Evolutionary conservation across 2,113 vertebrate species (phyloP), one percentile per base, ranked within the genome.

Genomic region (Pluvianellus socialis): DNA sequence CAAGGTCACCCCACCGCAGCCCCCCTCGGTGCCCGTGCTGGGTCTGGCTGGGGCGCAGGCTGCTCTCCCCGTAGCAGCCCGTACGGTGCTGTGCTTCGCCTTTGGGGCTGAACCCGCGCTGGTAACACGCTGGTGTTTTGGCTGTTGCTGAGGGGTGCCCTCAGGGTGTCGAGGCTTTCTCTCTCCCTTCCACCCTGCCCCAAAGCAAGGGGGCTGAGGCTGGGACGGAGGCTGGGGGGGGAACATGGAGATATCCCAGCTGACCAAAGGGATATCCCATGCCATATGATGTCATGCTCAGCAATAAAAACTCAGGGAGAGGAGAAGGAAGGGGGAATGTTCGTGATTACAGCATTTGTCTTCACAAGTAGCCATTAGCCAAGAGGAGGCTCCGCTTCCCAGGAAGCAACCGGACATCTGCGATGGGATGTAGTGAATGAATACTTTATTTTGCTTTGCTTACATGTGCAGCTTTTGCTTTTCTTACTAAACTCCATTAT

Each of bases 101-200:
- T 12, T 8, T 12, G 42, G 9, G 49, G 32, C 32, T 76, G 21
- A 56, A 14, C 8, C 12, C 7, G 22, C 3, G 62, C 2, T 50
- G 33, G 3, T 26, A 12, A 59, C 45, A 18, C 20, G 63, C 4
- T 1, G 10, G 35, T 15, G 32, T 45, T 53, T 26, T 16, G 28
- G 26, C 21, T 53, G 0, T 19, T 27, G 24, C 28, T 24, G n/a
- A 7, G 22, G 17, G 3, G 14, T 6, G 33, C 27, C 47, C 12
- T 7, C 32, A 22, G 0, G 0, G 13, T 0, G 0, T 6, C 3
- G 2, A 44, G 44, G 7, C 18, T 40, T 79, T 16, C n/a, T 32
- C 12, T 49, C 1, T 47, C 59, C n/a, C 32, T 32, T 82, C 23
- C 12, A 28, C 8, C 27, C 21, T 50, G 8, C 21, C 13, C 27